Percentiles rank a stretch among this genome's conserved stretches.
Conservation (phyloP, 2,888 invertebrate genomes). For the Eupithecia vulgata region DNA sequence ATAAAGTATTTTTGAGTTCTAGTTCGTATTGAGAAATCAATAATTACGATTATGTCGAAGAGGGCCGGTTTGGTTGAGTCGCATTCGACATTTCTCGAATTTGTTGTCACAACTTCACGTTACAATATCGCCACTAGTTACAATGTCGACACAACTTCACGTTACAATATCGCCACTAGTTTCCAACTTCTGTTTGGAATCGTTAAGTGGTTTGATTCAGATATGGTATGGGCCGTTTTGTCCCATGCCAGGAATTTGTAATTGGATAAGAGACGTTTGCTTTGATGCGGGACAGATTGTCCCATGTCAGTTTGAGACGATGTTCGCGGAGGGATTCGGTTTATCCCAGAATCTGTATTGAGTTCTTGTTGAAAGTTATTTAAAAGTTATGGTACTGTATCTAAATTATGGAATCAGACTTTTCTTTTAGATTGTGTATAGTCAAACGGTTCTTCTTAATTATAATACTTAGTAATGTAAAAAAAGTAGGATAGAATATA, state of each 20-base stretch:
- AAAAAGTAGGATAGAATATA: too few relatives aligned
- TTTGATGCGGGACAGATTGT: conserved; percentile 7
- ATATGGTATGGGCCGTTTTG: conserved; percentile 9
- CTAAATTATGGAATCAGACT: neutral
- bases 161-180: neutral
- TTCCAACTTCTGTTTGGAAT: conserved; percentile 2
- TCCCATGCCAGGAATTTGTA: conserved; percentile 10
- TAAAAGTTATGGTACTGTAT: neutral
- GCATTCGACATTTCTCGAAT: neutral
- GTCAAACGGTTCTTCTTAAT: neutral
- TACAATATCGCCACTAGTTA: neutral
- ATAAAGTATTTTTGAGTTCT: too few relatives aligned
- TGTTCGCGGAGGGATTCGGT: neutral
- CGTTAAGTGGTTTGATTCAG: conserved; percentile 7
- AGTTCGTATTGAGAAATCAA: too few relatives aligned
- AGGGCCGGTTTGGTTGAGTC: too few relatives aligned
- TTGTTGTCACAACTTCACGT: too few relatives aligned
- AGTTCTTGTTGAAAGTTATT: neutral
- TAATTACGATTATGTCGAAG: too few relatives aligned
- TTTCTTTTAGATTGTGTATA: neutral
- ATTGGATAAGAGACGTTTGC: conserved; percentile 11
- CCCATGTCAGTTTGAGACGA: conserved; percentile 2
- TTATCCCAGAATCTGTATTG: neutral
- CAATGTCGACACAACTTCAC: too few relatives aligned
- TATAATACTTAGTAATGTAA: too few relatives aligned